phyloP scores from a whole-genome alignment of 2,888 invertebrate genomes.

The Pterobdella sp. region DNA sequence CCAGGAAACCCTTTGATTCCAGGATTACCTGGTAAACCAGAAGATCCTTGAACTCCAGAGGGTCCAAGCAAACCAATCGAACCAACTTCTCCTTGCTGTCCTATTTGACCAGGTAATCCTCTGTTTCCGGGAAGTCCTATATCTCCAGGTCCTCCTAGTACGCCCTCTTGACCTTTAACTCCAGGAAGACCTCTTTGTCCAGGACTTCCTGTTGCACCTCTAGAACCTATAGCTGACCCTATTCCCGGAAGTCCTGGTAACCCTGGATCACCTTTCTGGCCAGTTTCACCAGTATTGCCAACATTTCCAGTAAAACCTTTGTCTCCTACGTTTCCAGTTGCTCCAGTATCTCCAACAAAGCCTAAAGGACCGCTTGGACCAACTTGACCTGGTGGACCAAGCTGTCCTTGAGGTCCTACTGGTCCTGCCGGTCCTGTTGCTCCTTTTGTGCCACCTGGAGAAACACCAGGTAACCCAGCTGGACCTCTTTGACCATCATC shows the following conservation, averaged over 20 bases:
- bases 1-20: constrained; percentile 28
- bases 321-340: constrained; percentile 22
- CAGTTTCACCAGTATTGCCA: constrained; percentile 28
- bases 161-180: constrained; percentile 14
- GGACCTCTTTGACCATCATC: constrained; percentile 29
- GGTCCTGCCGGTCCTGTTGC: constrained; percentile 20
- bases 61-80: not conserved
- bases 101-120: constrained; percentile 5
- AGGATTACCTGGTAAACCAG: constrained; percentile 23
- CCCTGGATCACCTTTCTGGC: constrained; percentile 28
- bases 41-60: constrained; percentile 7
- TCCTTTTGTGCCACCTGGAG: constrained; percentile 24
- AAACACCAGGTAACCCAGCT: constrained; percentile 19
- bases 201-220: constrained; percentile 27
- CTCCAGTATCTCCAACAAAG: constrained; percentile 25
- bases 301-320: constrained; percentile 29
- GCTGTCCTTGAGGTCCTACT: constrained; percentile 18
- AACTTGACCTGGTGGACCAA: constrained; percentile 31
- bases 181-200: constrained; percentile 23
- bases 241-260: constrained; percentile 27
- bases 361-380: constrained; percentile 31
- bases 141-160: constrained; percentile 15
- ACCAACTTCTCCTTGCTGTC: constrained; percentile 9
- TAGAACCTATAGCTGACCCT: constrained; percentile 17
- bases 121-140: constrained; percentile 24